A percentile compares a stretch with the other conserved stretches of the same genome.
Conservation (phyloP, 2,113 vertebrate genomes). For the Lepus timidus region DNA sequence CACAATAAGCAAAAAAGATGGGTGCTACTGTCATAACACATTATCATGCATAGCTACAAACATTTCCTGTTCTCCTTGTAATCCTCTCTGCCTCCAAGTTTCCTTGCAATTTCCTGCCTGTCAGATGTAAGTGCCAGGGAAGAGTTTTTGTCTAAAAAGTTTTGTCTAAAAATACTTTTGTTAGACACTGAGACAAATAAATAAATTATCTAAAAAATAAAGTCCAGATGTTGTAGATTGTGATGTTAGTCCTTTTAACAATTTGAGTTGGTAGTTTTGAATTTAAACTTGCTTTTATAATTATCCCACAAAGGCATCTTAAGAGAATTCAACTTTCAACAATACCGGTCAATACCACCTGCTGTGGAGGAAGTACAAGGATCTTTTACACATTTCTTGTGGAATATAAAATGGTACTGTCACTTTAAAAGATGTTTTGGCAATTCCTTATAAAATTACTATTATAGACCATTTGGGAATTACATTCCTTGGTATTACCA, state of each 20-base stretch:
- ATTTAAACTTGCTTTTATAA: not conserved
- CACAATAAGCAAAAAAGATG: not conserved
- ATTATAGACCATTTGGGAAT: not conserved
- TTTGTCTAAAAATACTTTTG: not conserved
- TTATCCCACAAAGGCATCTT: not conserved
- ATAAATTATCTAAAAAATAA: not conserved
- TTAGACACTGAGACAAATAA: not conserved
- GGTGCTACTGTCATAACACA: too few relatives aligned
- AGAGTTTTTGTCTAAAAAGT: not conserved
- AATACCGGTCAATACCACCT: not conserved
- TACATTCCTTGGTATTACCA: not conserved
- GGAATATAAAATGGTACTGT: not conserved
- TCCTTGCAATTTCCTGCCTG: too few relatives aligned
- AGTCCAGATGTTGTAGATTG: not conserved
- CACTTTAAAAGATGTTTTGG: not conserved
- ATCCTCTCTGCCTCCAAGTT: too few relatives aligned
- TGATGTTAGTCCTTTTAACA: not conserved
- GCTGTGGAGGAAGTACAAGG: not conserved
- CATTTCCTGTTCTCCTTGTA: too few relatives aligned
- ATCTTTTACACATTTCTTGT: too few relatives aligned
- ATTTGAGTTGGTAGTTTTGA: not conserved
- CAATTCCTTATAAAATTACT: not conserved
- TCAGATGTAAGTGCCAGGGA: too few relatives aligned
- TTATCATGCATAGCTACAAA: too few relatives aligned
- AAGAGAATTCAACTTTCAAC: not conserved